Conservation (phyloP, 2,888 invertebrate species). For the Perizoma affinitatum region DNA sequence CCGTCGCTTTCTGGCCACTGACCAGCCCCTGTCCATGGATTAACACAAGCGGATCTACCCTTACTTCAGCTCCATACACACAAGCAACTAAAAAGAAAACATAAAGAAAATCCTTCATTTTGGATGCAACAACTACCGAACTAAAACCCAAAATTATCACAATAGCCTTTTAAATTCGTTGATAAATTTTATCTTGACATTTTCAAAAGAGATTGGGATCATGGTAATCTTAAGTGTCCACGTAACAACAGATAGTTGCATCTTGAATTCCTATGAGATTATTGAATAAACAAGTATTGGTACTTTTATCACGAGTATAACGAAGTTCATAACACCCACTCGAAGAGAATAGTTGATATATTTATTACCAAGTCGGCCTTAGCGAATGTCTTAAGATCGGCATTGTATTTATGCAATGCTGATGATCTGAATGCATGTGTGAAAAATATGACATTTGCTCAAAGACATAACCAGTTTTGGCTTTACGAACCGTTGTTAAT, state of each 20-base stretch:
- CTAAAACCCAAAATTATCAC: slow-evolving; percentile 27
- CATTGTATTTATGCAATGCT: slow-evolving; percentile 42
- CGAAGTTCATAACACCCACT: slow-evolving; percentile 19
- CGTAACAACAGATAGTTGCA: slow-evolving; percentile 37
- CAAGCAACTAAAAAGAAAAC: slow-evolving; percentile 37
- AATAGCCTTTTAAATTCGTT: slow-evolving; percentile 39
- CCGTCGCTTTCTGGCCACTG: slow-evolving; percentile 63
- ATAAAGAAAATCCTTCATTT: slow-evolving; percentile 44
- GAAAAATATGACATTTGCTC: slow-evolving; percentile 36
- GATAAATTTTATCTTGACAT: slow-evolving; percentile 57
- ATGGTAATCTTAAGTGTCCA: slow-evolving; percentile 40
- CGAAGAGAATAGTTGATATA: slow-evolving; percentile 16
- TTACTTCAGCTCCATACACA: slow-evolving; percentile 46
- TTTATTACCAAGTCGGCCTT: slow-evolving; percentile 32
- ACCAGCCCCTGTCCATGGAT: slow-evolving; percentile 67
- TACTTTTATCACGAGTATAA: background rate
- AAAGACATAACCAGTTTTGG: slow-evolving; percentile 35
- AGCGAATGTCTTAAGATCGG: slow-evolving; percentile 26
- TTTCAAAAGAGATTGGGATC: slow-evolving; percentile 47
- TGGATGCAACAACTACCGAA: slow-evolving; percentile 29
- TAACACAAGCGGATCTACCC: slow-evolving; percentile 72
- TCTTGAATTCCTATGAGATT: slow-evolving; percentile 34
- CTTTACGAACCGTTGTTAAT: no score
- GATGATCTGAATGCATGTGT: slow-evolving; percentile 33
- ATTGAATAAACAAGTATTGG: slow-evolving; percentile 5